A percentile compares a stretch with the other conserved stretches of the same genome.
These are phyloP conservation scores for Falco naumanni DNA, from an alignment of 2,797 vertebrate genomes.

Conservation along the genomic window DNA sequence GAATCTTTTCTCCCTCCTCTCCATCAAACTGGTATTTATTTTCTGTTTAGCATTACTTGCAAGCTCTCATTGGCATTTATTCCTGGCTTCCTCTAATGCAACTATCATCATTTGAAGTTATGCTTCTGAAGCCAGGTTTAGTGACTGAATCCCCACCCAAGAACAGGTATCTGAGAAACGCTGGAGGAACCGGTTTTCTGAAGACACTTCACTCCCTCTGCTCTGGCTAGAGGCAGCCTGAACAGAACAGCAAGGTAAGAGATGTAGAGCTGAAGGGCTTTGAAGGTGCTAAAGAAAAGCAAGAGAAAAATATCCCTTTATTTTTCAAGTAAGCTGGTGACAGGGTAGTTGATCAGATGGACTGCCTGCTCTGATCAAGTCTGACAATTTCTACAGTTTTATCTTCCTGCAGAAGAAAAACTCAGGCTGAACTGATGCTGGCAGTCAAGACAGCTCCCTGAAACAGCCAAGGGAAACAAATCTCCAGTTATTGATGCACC, in stretches of 20 bases:
- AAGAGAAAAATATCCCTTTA: not conserved
- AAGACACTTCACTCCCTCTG: not conserved
- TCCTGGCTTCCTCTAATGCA: not conserved
- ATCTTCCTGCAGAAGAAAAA: not conserved
- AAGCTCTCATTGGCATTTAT: not conserved
- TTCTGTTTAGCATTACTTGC: not conserved
- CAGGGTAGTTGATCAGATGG: not conserved
- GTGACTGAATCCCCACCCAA: not conserved
- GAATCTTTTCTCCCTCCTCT: not conserved
- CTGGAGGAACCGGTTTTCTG: not conserved
- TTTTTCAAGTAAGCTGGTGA: conserved; percentile 11
- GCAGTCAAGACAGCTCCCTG: not conserved
- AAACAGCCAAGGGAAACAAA: not conserved
- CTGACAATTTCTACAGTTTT: conserved; percentile 23
- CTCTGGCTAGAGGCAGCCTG: not conserved
- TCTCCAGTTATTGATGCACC: not conserved
- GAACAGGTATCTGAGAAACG: not conserved
- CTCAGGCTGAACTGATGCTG: not conserved
- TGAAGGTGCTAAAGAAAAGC: not conserved
- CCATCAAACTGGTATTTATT: not conserved
- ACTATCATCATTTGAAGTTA: not conserved
- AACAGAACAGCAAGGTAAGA: not conserved
- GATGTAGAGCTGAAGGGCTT: not conserved
- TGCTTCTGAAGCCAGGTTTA: not conserved
- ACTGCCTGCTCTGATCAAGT: not conserved